Base-by-base conservation (phyloP, 2,797 vertebrate species). In the Yasuhikotakia modesta region DNA sequence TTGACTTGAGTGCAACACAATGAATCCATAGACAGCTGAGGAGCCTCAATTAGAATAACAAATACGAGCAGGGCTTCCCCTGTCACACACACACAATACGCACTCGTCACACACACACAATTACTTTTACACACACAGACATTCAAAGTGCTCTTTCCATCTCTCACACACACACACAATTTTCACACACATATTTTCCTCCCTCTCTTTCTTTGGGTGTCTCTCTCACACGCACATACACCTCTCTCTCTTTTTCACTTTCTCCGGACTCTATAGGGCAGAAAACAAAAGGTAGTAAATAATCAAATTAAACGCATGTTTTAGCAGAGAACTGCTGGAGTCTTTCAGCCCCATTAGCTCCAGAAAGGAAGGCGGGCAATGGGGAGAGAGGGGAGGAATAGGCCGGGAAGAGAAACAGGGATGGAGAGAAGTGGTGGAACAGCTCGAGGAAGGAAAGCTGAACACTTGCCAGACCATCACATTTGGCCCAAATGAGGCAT, bases 401-500 rank as follows among this genome's bases (percentile, higher is more conserved):
- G 82, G 65, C 66, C 69, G 32, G 50, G 53, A 64, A 60, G 16
- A 24, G 45, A 75, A 46, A 30, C 14, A 45, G 57, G 71, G 48
- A 72, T 60, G 39, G 82, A 76, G 55, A 32, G 7, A 70, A 50
- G 48, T 72, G 35, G 78, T 39, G 63, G 50, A 72, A 66, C 68
- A 83, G 50, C 13, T 17, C 60, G 45, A 69, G 64, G 70, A 78
- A 64, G 48, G 27, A 70, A 48, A 78, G 67, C 67, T 71, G 79
- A 76, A 76, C 4, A 17, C 30, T 79, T 82, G 83, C 75, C 79
- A 82, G 81, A 58, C 79, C 81, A 77, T 80, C 79, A 78, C 82
- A 86, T 85, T 85, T 76, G 84, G 81, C 72, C 76, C 75, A 86
- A 87, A 86, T 86, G 83, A 86, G 82, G 71, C 83, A 70, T 78